A percentile compares a stretch with the other conserved stretches of the same genome.
phyloP scores from a whole-genome alignment of 2,888 invertebrate genomes.

The Sphaerophoria taeniata region DNA sequence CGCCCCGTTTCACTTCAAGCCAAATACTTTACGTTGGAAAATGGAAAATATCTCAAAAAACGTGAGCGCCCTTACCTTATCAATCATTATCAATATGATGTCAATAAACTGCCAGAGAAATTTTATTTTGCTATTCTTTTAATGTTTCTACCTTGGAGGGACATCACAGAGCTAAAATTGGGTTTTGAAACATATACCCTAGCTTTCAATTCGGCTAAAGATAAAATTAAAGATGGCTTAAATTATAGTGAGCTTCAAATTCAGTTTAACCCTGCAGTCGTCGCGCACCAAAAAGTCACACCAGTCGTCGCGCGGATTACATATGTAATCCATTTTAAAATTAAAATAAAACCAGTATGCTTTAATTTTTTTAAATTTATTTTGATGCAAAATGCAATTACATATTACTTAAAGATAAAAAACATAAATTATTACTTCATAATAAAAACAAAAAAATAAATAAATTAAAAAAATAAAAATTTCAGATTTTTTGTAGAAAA shows the following conservation, averaged over 20 bases:
- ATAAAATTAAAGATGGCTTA: background rate
- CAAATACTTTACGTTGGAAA: slow-evolving; percentile 4
- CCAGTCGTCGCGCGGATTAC: too few species aligned
- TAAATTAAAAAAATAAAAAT: too few species aligned
- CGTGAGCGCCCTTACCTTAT: background rate
- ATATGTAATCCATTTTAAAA: too few species aligned
- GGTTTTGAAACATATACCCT: background rate
- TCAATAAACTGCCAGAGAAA: slow-evolving; percentile 7
- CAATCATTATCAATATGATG: background rate
- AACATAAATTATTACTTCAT: too few species aligned
- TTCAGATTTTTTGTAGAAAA: too few species aligned
- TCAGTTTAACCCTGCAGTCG: too few species aligned
- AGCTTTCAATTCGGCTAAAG: background rate
- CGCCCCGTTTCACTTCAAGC: slow-evolving; percentile 4
- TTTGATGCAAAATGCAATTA: too few species aligned
- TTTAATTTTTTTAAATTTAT: too few species aligned
- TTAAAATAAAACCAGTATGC: too few species aligned
- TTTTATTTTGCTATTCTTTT: background rate
- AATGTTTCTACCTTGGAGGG: slow-evolving; percentile 4
- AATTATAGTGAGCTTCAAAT: background rate
- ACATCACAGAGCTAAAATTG: slow-evolving; percentile 1
- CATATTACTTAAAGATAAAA: too few species aligned
- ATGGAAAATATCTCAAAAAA: slow-evolving; percentile 4
- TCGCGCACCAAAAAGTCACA: too few species aligned
- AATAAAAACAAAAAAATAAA: too few species aligned